These are phyloP conservation scores for Pygathrix nemaeus DNA, from an alignment of 2,113 vertebrate species.

Conservation along the genomic window DNA sequence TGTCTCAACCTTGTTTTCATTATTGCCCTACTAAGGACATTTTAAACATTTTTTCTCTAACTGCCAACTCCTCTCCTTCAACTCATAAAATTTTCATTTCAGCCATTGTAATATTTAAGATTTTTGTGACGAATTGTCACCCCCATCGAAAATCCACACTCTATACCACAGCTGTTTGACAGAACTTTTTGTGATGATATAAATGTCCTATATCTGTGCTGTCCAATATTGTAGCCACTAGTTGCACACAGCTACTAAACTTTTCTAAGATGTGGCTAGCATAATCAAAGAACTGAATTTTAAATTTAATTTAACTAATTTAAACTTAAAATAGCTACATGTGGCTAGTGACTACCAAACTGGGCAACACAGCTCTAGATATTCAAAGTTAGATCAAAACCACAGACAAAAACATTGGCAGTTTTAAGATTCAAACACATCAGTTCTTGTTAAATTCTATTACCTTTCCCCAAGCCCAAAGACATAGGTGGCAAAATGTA, in stretches of 20 bases:
- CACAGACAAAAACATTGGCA: background rate
- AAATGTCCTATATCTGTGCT: background rate
- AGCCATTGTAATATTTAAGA: background rate
- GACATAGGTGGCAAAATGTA: background rate
- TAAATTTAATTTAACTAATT: conserved; percentile 5
- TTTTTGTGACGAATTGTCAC: background rate
- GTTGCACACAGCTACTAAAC: background rate
- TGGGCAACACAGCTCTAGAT: background rate
- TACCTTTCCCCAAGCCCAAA: background rate
- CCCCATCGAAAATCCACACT: background rate
- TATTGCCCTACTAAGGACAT: background rate
- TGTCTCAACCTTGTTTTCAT: conserved; percentile 11
- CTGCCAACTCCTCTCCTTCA: background rate
- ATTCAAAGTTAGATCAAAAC: background rate
- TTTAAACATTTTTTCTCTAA: background rate
- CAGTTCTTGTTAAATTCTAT: conserved; percentile 19
- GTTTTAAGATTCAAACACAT: background rate
- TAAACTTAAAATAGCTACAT: conserved; percentile 48
- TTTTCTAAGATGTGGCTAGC: background rate
- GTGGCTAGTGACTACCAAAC: background rate
- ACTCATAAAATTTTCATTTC: background rate
- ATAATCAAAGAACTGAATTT: background rate
- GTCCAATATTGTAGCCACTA: background rate
- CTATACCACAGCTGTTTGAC: background rate
- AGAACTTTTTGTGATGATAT: background rate